Evolutionary conservation across 2,797 vertebrate species (phyloP).

Genomic region (Poeciliopsis paucimaculata): DNA sequence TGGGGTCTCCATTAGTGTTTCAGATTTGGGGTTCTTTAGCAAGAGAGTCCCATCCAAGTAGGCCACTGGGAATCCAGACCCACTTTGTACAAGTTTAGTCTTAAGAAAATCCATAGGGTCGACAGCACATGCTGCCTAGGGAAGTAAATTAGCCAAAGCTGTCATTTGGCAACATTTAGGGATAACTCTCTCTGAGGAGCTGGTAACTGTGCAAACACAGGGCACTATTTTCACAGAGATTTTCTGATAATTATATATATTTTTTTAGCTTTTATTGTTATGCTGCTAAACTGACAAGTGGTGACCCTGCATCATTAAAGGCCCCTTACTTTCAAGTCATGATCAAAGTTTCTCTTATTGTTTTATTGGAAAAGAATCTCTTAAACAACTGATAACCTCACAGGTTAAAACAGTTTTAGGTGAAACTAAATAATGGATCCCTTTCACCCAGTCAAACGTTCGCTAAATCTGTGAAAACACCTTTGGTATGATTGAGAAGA

Average conservation of each 20-base stretch:
- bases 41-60: background rate
- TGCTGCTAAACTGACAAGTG: background rate
- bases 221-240: background rate
- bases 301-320: background rate
- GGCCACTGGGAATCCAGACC: background rate
- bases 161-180: background rate
- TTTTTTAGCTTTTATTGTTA: background rate
- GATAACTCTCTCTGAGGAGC: background rate
- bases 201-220: background rate
- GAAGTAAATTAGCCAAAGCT: background rate
- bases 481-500: constrained; percentile 59
- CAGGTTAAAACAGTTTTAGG: constrained; percentile 26
- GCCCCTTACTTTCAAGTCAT: background rate
- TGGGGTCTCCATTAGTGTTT: background rate
- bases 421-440: constrained; percentile 70
- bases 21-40: background rate
- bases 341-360: background rate
- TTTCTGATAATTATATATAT: background rate
- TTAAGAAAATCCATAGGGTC: background rate
- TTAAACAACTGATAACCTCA: background rate
- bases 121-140: background rate
- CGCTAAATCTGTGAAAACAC: constrained; percentile 66
- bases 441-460: constrained; percentile 77
- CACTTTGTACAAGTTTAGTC: background rate
- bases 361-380: background rate